Base-by-base conservation (phyloP, 2,888 invertebrate species). In the Kuschelorhynchus macadamiae region DNA sequence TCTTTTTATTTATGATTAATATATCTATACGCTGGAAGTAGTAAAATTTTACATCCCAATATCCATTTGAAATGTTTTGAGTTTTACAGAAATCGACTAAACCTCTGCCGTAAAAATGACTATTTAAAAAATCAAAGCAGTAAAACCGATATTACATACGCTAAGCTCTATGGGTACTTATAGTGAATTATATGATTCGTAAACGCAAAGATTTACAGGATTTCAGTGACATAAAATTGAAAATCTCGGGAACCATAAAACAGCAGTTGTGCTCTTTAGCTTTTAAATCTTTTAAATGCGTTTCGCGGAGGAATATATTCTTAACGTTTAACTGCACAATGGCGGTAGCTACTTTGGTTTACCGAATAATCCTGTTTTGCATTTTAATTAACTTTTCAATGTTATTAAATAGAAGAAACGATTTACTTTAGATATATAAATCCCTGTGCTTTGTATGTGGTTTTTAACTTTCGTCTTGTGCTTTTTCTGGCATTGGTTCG, bases 1-100 rank as follows among this genome's bases (percentile, higher is more conserved):
- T 52, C 53, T 1, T 36, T 61, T 62, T 62, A 62, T 62, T 62
- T 62, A 62, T 62, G 62, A 62, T 62, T 62, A 62, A 62, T 62
- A 62, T 62, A 62, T 61, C 50, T 52, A 33, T 53, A 21, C 44
- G 46, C 21, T 53, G 39, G 17, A 2, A 53, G 42, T 44, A 53
- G 18, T 62, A 62, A 62, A 62, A 62, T 62, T 62, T 62, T 52
- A 62, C 50, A 62, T 62, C 18, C 62, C 62, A 44, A 44, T 62
- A 62, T 32, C 44, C 46, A 46, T 62, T 62, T 16, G 33, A 32
- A 62, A 62, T 62, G 62, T 53, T 62, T 62, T 36, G 33, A 53
- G 52, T 53, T 62, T 14, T 32, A 53, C 44, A 14, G 62, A 44
- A 53, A 44, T 53, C 33, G 25, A 53, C 44, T 25, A 42, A 33